Percentiles rank a stretch among this genome's conserved stretches.
phyloP scores from a whole-genome alignment of 2,113 vertebrate species.

The Noturus placidus region DNA sequence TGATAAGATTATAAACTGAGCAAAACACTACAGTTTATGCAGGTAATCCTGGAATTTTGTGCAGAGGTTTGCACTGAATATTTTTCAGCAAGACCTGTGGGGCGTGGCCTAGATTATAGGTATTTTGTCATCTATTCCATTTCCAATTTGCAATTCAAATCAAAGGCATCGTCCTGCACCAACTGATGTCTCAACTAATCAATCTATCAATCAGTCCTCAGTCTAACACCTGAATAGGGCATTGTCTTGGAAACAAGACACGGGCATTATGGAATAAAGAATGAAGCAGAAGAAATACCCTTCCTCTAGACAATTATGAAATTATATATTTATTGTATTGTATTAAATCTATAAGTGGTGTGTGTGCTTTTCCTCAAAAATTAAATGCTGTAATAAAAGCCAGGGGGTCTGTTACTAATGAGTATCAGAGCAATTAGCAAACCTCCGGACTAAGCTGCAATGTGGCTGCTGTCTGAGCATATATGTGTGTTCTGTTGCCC shows the following conservation, averaged over 20 bases:
- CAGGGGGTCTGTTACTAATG: neutral
- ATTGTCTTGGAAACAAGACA: neutral
- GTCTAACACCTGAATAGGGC: neutral
- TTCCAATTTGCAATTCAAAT: neutral
- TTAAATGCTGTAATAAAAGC: neutral
- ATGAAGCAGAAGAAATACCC: neutral
- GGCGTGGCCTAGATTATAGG: neutral
- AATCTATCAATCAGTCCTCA: slow-evolving; percentile 14
- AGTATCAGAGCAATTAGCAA: too few relatives aligned
- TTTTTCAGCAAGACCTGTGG: neutral
- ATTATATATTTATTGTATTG: neutral
- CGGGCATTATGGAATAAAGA: neutral
- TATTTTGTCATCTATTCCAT: neutral
- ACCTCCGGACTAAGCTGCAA: too few relatives aligned
- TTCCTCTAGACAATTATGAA: neutral
- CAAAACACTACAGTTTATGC: neutral
- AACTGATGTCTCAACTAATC: slow-evolving; percentile 19
- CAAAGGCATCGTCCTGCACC: slow-evolving; percentile 6
- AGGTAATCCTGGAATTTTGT: neutral
- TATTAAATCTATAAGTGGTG: neutral
- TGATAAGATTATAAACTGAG: neutral
- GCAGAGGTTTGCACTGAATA: neutral
- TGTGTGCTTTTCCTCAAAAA: neutral
- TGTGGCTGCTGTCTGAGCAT: neutral
- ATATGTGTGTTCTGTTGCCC: neutral